phyloP scores from a whole-genome alignment of 2,797 vertebrate species.

The Melopsittacus undulatus region DNA sequence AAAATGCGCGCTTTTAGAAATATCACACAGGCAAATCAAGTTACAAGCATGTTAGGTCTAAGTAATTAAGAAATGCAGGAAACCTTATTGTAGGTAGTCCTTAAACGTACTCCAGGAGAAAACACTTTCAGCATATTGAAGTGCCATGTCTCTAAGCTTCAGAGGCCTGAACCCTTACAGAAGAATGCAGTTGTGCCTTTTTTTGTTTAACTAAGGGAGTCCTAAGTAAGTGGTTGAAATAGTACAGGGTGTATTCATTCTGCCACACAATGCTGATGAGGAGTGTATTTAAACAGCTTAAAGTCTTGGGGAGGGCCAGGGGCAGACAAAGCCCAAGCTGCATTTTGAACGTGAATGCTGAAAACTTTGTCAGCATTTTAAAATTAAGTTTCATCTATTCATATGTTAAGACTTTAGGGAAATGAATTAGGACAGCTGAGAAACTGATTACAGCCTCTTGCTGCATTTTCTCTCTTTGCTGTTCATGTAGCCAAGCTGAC shows the following conservation, averaged over 20 bases:
- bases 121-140: neutral
- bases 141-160: neutral
- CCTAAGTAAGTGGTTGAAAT: neutral
- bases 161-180: neutral
- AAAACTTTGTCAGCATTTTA: conserved; percentile 35
- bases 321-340: conserved; percentile 32
- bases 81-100: neutral
- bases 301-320: neutral
- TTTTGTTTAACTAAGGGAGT: conserved; percentile 1
- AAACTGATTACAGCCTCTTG: neutral
- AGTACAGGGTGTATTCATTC: neutral
- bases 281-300: neutral
- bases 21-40: neutral
- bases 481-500: neutral
- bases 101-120: neutral
- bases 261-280: neutral
- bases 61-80: neutral
- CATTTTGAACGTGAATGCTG: neutral
- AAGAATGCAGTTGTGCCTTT: neutral
- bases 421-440: conserved; percentile 18
- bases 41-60: neutral
- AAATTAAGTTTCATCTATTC: conserved; percentile 61
- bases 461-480: neutral
- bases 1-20: neutral
- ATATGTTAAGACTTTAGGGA: conserved; percentile 33